Conservation (phyloP, 1,140 invertebrate species). For the Conus ventricosus region DNA sequence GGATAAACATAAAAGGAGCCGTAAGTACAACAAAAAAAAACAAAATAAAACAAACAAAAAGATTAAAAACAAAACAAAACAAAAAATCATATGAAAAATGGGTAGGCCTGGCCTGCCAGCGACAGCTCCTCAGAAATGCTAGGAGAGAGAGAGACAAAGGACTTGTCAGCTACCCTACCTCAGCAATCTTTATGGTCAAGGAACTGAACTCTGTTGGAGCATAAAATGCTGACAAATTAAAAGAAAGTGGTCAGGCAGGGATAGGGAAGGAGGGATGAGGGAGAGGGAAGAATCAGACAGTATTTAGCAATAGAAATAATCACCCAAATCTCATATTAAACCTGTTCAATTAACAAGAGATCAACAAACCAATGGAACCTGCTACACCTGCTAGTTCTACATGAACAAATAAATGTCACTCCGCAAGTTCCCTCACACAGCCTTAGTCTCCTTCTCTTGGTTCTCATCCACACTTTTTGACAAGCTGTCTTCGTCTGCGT, state of each 20-base stretch:
- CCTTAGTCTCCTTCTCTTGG: not conserved
- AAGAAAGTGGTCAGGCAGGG: no score
- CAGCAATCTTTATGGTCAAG: not conserved
- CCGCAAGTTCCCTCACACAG: no score
- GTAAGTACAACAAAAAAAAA: not conserved
- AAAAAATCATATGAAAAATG: no score
- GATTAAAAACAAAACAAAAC: no score
- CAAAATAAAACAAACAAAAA: no score
- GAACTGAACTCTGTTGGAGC: no score
- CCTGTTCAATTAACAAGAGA: not conserved
- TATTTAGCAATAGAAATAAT: no score
- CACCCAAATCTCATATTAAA: not conserved
- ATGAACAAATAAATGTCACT: no score
- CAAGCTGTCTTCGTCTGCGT: not conserved
- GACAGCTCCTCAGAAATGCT: not conserved
- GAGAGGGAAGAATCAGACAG: no score
- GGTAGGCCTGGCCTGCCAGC: not conserved
- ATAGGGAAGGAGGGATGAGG: no score
- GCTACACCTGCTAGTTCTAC: not conserved
- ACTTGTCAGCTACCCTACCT: not conserved
- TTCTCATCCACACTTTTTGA: not conserved
- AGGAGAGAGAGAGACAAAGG: not conserved
- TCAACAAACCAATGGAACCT: not conserved
- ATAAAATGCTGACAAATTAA: no score
- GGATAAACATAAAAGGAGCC: not conserved